Percentiles rank a stretch among this genome's conserved stretches.
phyloP scores from a whole-genome alignment of 2,797 vertebrate species.

The Mormyrus hasselquistii region DNA sequence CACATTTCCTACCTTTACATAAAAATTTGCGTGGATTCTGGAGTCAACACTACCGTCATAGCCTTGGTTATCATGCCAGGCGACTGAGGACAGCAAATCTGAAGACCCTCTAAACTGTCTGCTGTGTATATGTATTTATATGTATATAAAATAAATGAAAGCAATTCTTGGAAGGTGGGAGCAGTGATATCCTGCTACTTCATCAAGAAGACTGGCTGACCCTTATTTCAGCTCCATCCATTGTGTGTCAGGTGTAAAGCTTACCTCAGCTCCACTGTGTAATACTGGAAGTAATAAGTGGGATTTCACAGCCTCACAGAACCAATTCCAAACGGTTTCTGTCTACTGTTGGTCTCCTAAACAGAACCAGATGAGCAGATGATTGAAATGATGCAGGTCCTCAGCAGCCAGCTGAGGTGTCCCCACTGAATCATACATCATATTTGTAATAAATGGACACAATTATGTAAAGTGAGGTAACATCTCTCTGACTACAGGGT shows the following conservation, averaged over 20 bases:
- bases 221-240: constrained; percentile 18
- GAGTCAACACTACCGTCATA: neutral
- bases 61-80: neutral
- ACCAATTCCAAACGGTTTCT: neutral
- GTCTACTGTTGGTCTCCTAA: neutral
- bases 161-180: neutral
- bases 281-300: neutral
- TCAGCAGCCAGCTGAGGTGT: neutral
- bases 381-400: neutral
- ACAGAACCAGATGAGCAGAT: neutral
- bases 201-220: neutral
- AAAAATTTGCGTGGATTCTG: neutral
- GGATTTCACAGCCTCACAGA: neutral
- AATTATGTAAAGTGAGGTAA: neutral
- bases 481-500: neutral
- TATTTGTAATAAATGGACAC: neutral
- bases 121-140: neutral
- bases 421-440: neutral
- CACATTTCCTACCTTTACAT: neutral
- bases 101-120: neutral
- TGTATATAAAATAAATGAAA: neutral
- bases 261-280: constrained; percentile 22
- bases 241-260: constrained; percentile 29
- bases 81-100: neutral
- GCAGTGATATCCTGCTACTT: neutral